These are phyloP conservation scores for Siniperca chuatsi DNA, from an alignment of 2,113 vertebrate genomes.

Conservation along the genomic window DNA sequence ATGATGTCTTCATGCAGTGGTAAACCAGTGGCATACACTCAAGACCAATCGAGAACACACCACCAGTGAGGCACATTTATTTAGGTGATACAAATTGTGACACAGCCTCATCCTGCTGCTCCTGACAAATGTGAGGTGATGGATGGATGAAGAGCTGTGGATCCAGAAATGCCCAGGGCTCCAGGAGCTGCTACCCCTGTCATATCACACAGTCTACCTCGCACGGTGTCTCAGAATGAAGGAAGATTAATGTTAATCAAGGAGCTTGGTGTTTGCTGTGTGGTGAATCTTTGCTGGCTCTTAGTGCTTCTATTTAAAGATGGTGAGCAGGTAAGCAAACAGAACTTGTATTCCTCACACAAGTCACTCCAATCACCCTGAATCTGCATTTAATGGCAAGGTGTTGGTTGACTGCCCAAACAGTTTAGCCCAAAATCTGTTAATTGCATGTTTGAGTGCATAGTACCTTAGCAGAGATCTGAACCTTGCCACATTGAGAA, in stretches of 20 bases:
- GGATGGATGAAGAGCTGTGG: not conserved
- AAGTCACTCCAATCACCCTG: not conserved
- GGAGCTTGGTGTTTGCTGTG: not conserved
- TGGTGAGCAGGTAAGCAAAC: not conserved
- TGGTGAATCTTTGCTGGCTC: not conserved
- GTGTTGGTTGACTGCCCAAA: not conserved
- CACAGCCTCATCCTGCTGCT: not conserved
- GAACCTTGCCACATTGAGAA: not conserved
- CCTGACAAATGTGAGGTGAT: slow-evolving; percentile 12
- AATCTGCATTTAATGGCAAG: not conserved
- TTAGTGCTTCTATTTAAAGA: not conserved
- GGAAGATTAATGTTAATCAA: not conserved
- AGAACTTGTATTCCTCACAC: not conserved
- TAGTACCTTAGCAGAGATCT: not conserved
- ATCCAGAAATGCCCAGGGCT: not conserved
- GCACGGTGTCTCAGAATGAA: not conserved
- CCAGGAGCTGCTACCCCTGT: not conserved
- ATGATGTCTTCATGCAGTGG: not conserved
- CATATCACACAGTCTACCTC: not conserved
- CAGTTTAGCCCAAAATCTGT: not conserved
- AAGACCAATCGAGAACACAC: not conserved
- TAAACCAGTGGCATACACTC: not conserved
- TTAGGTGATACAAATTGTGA: not conserved
- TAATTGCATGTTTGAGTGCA: not conserved
- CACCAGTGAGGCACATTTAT: not conserved